Percentiles rank a stretch among this genome's conserved stretches.
These are phyloP conservation scores for Chelonia mydas DNA, from an alignment of 2,797 vertebrate species.

Conservation along the genomic window DNA sequence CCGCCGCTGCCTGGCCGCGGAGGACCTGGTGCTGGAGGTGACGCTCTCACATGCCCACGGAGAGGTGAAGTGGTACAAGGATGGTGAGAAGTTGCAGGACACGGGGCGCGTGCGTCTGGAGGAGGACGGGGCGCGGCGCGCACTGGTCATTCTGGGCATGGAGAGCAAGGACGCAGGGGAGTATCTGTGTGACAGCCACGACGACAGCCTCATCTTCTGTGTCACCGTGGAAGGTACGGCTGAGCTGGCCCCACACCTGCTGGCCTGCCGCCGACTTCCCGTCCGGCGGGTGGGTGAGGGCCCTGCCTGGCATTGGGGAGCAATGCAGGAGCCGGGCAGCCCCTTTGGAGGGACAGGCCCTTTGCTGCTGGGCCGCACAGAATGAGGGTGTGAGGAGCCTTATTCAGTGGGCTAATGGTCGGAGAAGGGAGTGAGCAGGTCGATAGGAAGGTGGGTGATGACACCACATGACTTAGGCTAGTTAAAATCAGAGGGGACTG, in stretches of 20 bases:
- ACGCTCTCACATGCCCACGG: slow-evolving; percentile 88
- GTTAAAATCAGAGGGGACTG: not conserved
- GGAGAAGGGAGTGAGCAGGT: too few species aligned
- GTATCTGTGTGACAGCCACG: slow-evolving; percentile 89
- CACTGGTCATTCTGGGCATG: slow-evolving; percentile 87
- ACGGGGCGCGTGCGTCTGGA: slow-evolving; percentile 87
- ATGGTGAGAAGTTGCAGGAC: slow-evolving; percentile 87
- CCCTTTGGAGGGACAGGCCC: too few species aligned
- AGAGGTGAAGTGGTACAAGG: slow-evolving; percentile 93
- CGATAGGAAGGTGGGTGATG: too few species aligned
- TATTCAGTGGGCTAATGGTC: too few species aligned
- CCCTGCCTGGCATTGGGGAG: too few species aligned
- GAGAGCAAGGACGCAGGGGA: slow-evolving; percentile 87
- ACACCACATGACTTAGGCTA: too few species aligned
- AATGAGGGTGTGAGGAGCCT: too few species aligned
- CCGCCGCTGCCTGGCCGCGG: slow-evolving; percentile 83
- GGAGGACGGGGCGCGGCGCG: slow-evolving; percentile 87
- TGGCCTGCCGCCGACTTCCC: too few species aligned
- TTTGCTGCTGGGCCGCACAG: too few species aligned
- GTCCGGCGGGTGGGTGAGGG: too few species aligned
- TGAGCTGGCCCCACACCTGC: not conserved
- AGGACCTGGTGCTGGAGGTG: slow-evolving; percentile 92
- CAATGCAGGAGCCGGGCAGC: too few species aligned
- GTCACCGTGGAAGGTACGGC: slow-evolving; percentile 91
- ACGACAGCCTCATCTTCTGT: slow-evolving; percentile 91